phyloP scores from a whole-genome alignment of 1,140 invertebrate genomes.

The Aradophagus sp. region DNA sequence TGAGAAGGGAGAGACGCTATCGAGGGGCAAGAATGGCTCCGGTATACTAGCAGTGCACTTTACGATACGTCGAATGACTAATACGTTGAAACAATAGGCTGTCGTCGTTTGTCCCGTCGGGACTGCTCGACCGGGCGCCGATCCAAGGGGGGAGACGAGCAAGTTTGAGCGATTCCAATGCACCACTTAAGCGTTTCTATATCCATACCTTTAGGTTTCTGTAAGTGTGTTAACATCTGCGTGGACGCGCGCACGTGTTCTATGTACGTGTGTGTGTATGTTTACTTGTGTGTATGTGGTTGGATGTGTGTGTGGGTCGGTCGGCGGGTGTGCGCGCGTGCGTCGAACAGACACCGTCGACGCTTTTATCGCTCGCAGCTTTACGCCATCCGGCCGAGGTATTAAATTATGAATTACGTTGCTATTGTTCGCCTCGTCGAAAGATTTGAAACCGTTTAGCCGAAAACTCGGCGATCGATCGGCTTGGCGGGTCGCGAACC shows the following conservation, averaged over 20 bases:
- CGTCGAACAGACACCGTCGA: conserved; percentile 39
- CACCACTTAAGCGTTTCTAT: conserved; percentile 75
- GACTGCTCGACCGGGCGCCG: conserved; percentile 62
- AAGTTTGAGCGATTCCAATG: conserved; percentile 73
- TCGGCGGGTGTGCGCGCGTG: conserved; percentile 5
- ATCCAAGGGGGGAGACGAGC: conserved; percentile 56
- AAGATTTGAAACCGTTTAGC: conserved; percentile 53
- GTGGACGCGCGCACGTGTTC: conserved; percentile 6
- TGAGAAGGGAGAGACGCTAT: conserved; percentile 46
- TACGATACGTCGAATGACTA: conserved; percentile 75
- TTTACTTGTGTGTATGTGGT: too few species aligned
- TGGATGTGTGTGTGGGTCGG: too few species aligned
- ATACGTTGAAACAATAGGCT: conserved; percentile 75
- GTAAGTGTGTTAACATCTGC: conserved; percentile 56
- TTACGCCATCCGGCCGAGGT: conserved; percentile 59
- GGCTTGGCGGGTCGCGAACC: conserved; percentile 2
- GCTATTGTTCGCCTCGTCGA: conserved; percentile 54
- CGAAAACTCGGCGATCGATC: conserved; percentile 34
- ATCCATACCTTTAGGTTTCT: conserved; percentile 69
- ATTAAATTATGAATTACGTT: conserved; percentile 67
- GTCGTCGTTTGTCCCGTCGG: conserved; percentile 70
- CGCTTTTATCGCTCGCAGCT: conserved; percentile 72
- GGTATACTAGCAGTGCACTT: conserved; percentile 68
- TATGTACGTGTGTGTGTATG: too few species aligned
- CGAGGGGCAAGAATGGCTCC: conserved; percentile 55